Evolutionary conservation across 2,113 vertebrate species (phyloP).

Genomic region (Aptenodytes patagonicus): DNA sequence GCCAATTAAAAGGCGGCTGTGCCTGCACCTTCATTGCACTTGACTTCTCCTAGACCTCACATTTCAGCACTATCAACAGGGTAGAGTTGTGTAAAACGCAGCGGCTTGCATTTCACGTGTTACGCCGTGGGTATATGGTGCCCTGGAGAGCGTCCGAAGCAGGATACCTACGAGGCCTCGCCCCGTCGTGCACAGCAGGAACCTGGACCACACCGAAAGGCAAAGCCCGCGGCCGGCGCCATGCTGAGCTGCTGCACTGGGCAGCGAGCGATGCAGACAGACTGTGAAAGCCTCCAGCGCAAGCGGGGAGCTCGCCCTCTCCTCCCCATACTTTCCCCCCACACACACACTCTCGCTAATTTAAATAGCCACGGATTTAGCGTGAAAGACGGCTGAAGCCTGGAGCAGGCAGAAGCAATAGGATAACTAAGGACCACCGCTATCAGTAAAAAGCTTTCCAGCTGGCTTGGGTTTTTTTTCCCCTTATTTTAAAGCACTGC

Average conservation of each 20-base stretch:
- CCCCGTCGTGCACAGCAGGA: fast-evolving
- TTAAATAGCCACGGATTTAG: neutral
- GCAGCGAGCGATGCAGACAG: neutral
- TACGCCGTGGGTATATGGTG: fast-evolving
- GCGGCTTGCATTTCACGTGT: neutral
- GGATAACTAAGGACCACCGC: neutral
- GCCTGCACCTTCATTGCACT: neutral
- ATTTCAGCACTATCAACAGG: neutral
- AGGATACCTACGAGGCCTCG: no score
- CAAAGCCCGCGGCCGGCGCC: neutral
- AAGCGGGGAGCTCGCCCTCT: neutral
- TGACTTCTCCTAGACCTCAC: neutral
- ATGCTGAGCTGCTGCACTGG: neutral
- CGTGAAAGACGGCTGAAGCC: neutral
- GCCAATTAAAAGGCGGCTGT: fast-evolving
- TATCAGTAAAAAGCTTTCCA: neutral
- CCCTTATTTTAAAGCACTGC: neutral
- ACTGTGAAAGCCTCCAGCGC: neutral
- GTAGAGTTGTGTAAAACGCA: neutral
- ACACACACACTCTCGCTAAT: neutral
- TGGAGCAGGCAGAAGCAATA: neutral
- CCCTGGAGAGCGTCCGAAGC: neutral
- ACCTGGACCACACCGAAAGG: neutral
- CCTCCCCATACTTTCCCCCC: fast-evolving
- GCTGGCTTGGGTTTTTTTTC: neutral